These are phyloP conservation scores for Harpegnathos saltator DNA, from an alignment of 1,140 invertebrate genomes.

Conservation along the genomic window DNA sequence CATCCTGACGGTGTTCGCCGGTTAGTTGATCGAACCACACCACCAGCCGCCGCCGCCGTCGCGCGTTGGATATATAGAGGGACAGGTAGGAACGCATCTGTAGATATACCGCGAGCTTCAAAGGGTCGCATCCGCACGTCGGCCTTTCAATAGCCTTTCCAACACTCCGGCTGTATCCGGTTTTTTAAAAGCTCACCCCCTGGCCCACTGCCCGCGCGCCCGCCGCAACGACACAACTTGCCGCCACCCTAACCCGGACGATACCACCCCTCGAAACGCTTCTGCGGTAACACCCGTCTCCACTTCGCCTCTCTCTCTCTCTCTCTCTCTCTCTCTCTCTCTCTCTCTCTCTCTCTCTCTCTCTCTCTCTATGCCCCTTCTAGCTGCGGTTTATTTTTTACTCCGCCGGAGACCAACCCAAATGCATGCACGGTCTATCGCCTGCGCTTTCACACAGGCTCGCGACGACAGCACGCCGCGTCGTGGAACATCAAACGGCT, in stretches of 20 bases:
- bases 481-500: constrained; percentile 70
- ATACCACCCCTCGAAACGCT: constrained; percentile 49
- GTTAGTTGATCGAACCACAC: constrained; percentile 14
- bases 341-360: too few species aligned
- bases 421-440: constrained; percentile 61
- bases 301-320: neutral
- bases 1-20: constrained; percentile 4
- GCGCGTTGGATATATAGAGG: neutral
- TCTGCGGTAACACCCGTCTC: neutral
- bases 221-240: constrained; percentile 55
- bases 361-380: too few species aligned
- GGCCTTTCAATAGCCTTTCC: constrained; percentile 66
- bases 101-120: constrained; percentile 70
- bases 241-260: neutral
- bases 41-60: neutral
- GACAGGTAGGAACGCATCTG: constrained; percentile 13
- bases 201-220: constrained; percentile 1
- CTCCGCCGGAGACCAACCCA: neutral
- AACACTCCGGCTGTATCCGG: constrained; percentile 59
- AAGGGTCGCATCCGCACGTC: constrained; percentile 65
- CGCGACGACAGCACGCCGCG: constrained; percentile 6
- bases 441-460: constrained; percentile 53
- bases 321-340: too few species aligned
- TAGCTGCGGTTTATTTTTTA: constrained; percentile 28
- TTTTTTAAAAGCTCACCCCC: constrained; percentile 72